Percentiles rank a stretch among this genome's conserved stretches.
phyloP scores from a whole-genome alignment of 2,888 invertebrate genomes.

The Scaptomyza polygonia region DNA sequence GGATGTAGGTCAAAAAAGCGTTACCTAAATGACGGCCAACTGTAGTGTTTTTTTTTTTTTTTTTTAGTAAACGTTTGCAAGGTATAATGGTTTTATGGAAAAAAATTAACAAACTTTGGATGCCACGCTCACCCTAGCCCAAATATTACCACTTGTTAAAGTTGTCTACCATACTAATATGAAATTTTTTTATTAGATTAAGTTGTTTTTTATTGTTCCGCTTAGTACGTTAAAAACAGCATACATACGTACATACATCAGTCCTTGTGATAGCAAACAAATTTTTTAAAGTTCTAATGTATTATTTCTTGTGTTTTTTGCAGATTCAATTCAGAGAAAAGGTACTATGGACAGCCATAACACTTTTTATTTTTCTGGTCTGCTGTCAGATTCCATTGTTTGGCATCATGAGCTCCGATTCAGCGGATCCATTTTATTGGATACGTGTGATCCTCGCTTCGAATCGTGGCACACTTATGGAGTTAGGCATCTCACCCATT shows the following conservation, averaged over 20 bases:
- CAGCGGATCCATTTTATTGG: constrained; percentile 99
- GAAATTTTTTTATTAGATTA: no score
- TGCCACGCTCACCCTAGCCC: no score
- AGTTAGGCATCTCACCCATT: constrained; percentile 99
- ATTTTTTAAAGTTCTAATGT: not conserved
- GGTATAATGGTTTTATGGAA: no score
- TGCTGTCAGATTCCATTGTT: constrained; percentile 99
- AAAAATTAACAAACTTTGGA: no score
- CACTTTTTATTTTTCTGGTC: constrained; percentile 99
- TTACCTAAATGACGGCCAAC: not conserved
- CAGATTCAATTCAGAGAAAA: constrained; percentile 99
- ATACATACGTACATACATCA: no score
- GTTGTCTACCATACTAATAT: no score
- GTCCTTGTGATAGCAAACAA: no score
- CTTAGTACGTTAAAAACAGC: no score
- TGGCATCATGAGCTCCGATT: constrained; percentile 99
- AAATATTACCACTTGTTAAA: no score
- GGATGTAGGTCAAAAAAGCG: constrained; percentile 59
- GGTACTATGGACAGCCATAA: constrained; percentile 99
- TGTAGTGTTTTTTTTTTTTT: not conserved
- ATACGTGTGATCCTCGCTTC: constrained; percentile 99
- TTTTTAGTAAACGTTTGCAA: not conserved
- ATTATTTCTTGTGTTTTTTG: constrained; percentile 79
- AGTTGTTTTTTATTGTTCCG: no score
- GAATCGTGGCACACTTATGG: constrained; percentile 99